These are phyloP conservation scores for Drosophila ambigua DNA, from an alignment of 1,140 invertebrate genomes.

Conservation along the genomic window DNA sequence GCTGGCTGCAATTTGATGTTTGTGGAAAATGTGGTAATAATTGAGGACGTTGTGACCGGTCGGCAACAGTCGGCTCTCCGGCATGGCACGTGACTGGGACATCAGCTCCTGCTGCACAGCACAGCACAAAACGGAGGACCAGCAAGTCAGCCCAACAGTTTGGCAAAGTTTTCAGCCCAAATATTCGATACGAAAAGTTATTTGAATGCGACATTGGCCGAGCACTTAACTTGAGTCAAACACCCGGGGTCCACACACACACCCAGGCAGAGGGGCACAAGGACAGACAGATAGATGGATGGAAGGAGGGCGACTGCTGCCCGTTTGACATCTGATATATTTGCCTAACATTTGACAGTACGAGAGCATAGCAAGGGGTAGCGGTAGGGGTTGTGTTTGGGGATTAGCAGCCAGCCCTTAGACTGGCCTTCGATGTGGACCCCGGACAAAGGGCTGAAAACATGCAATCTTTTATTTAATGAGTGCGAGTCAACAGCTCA, in stretches of 20 bases:
- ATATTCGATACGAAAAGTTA: slow-evolving; percentile 61
- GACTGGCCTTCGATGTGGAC: slow-evolving; percentile 3
- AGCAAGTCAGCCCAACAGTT: too few relatives aligned
- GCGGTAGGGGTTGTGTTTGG: background rate
- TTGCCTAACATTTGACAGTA: slow-evolving; percentile 25
- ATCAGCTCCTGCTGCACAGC: background rate
- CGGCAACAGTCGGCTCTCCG: background rate
- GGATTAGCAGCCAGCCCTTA: slow-evolving; percentile 66
- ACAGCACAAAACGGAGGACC: too few relatives aligned
- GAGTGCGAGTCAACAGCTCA: slow-evolving; percentile 79
- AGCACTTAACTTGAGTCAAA: slow-evolving; percentile 53
- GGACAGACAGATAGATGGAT: background rate
- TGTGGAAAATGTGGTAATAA: slow-evolving; percentile 31
- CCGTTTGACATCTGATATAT: slow-evolving; percentile 47
- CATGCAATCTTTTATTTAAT: slow-evolving; percentile 82
- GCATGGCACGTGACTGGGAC: background rate
- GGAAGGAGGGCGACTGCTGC: background rate
- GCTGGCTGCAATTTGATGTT: slow-evolving; percentile 14
- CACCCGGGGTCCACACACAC: slow-evolving; percentile 2
- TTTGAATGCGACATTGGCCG: slow-evolving; percentile 51
- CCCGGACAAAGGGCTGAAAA: slow-evolving; percentile 74
- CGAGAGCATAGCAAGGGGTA: background rate
- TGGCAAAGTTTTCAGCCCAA: slow-evolving; percentile 41
- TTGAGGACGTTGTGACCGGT: too few relatives aligned
- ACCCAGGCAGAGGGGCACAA: slow-evolving; percentile 6